A percentile compares a stretch with the other conserved stretches of the same genome.
phyloP scores from a whole-genome alignment of 2,888 invertebrate genomes.

The Polyommatus iphigenia region DNA sequence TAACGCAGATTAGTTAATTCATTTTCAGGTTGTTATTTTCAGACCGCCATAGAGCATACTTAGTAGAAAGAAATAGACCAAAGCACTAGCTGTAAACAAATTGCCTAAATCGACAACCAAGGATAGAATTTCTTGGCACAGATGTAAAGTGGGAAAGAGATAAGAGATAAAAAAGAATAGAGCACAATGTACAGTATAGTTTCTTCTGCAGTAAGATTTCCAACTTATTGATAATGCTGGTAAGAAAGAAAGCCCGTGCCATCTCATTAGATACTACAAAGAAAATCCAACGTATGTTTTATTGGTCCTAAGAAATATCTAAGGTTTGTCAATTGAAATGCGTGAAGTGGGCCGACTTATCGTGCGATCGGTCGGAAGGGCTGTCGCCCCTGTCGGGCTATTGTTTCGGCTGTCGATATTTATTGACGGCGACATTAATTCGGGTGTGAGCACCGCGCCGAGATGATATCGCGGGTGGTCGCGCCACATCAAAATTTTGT shows the following conservation, averaged over 20 bases:
- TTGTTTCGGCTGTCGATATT: slow-evolving; percentile 71
- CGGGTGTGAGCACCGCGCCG: slow-evolving; percentile 59
- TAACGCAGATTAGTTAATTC: neutral
- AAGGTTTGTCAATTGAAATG: slow-evolving; percentile 25
- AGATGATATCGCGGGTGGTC: slow-evolving; percentile 68
- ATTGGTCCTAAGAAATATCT: neutral
- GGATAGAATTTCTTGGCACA: too few species aligned
- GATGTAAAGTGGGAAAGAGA: too few species aligned
- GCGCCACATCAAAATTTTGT: slow-evolving; percentile 40
- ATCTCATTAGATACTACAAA: too few species aligned
- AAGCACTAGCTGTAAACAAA: too few species aligned
- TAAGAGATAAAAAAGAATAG: too few species aligned
- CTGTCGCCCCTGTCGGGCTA: slow-evolving; percentile 49
- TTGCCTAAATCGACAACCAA: too few species aligned
- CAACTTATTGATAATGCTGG: neutral
- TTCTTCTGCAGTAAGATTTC: too few species aligned
- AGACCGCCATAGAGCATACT: neutral
- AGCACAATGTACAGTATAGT: too few species aligned
- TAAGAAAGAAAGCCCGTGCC: neutral
- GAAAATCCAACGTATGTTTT: neutral
- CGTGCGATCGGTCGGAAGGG: slow-evolving; percentile 54
- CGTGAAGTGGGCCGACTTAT: slow-evolving; percentile 46
- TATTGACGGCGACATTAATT: slow-evolving; percentile 62
- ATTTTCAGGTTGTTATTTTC: neutral
- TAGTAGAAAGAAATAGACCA: too few species aligned